Evolutionary conservation across 2,888 invertebrate genomes (phyloP), one percentile per base, ranked within the genome.

Genomic region (Odontothrips loti): DNA sequence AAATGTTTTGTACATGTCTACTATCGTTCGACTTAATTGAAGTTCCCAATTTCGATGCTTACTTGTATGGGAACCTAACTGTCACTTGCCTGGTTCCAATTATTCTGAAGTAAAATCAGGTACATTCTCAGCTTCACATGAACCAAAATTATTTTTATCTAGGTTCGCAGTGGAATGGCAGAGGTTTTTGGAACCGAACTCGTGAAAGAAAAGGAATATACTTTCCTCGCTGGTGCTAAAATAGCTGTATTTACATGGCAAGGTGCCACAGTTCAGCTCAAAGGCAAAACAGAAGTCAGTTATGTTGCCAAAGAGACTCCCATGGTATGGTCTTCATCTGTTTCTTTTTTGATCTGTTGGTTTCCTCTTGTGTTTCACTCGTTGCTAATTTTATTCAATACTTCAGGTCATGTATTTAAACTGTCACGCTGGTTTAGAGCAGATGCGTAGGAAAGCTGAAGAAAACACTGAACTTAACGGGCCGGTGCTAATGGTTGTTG

Each of bases 161-260:
- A 97, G 93, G 89, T 99, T 83, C 93, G 95, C 86, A 93, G 91
- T 85, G 99, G 99, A 0, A 91, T 94, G 85, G 98, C 98, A 0
- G 99, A 99, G 89, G 91, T 99, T 79, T 99, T 99, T 89, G 99
- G 99, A 0, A 96, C 98, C 0, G 99, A 99, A 88, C 87, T 99
- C 82, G 96, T 97, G 0, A 95, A 95, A 88, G 96, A 95, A 81
- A 98, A 96, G 87, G 92, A 93, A 0, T 98, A 98, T 87, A 93
- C 93, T 85, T 98, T 98, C 87, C 91, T 91, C 12, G 91, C 94
- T 4, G 97, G 97, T 0, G 94, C 97, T 1, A 98, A 99, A 89
- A 94, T 97, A 12, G 98, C 98, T 0, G 94, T 99, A 27, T 99
- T 94, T 86, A 97, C 98, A 1, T 99, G 96, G 93, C 96, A 98